phyloP scores from a whole-genome alignment of 2,888 invertebrate genomes.

The Odontomyia ornata region DNA sequence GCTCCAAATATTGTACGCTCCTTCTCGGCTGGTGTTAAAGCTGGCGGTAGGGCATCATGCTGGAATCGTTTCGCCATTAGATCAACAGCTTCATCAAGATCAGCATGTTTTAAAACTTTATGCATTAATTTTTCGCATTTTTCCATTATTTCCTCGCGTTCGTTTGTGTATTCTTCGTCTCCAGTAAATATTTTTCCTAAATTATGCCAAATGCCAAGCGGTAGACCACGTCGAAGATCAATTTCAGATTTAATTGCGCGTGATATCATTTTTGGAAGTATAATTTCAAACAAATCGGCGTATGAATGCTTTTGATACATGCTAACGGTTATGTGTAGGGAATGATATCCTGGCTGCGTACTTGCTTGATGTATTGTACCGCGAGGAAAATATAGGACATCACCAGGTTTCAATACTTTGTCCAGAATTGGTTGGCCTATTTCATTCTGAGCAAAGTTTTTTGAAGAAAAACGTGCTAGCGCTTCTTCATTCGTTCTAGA shows the following conservation, averaged over 20 bases:
- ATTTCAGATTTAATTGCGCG: slow-evolving; percentile 75
- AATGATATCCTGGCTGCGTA: slow-evolving; percentile 82
- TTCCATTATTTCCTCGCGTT: slow-evolving; percentile 66
- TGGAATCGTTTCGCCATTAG: slow-evolving; percentile 85
- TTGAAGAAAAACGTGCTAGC: slow-evolving; percentile 84
- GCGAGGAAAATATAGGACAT: slow-evolving; percentile 92
- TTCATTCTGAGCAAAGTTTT: slow-evolving; percentile 77
- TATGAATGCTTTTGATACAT: slow-evolving; percentile 91
- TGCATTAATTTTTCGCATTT: slow-evolving; percentile 68
- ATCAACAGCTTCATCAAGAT: slow-evolving; percentile 83
- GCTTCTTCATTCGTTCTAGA: slow-evolving; percentile 67
- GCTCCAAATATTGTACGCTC: slow-evolving; percentile 76
- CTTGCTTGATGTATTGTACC: slow-evolving; percentile 87
- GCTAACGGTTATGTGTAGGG: slow-evolving; percentile 93
- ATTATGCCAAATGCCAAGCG: slow-evolving; percentile 78
- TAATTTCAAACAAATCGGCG: slow-evolving; percentile 86
- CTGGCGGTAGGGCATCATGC: slow-evolving; percentile 88
- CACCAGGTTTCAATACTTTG: slow-evolving; percentile 82
- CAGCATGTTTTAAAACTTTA: slow-evolving; percentile 69
- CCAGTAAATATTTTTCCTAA: slow-evolving; percentile 77
- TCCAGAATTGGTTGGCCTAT: slow-evolving; percentile 84
- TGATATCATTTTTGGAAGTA: slow-evolving; percentile 79
- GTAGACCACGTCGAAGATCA: slow-evolving; percentile 80
- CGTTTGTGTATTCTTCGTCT: slow-evolving; percentile 57
- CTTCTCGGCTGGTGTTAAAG: slow-evolving; percentile 73